Evolutionary conservation across 2,888 invertebrate species (phyloP).

Genomic region (Lysandra bellargus): DNA sequence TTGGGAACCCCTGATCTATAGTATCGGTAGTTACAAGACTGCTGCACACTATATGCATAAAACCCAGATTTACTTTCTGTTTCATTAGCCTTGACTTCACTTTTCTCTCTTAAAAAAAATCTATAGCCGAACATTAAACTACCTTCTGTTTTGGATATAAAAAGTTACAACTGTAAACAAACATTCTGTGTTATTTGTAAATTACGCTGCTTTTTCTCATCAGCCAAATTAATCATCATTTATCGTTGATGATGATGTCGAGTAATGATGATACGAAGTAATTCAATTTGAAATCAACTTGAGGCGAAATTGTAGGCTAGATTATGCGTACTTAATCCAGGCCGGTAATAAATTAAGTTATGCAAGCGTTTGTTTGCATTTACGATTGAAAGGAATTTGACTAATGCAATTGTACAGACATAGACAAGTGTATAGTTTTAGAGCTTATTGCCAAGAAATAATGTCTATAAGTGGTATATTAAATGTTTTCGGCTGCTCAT

Average conservation of each 20-base stretch:
- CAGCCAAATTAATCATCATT: slow-evolving; percentile 1
- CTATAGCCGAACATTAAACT: too few species aligned
- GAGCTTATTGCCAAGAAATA: too few species aligned
- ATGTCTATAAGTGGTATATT: too few species aligned
- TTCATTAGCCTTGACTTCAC: too few species aligned
- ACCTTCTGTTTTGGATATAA: too few species aligned
- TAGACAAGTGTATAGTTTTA: not conserved
- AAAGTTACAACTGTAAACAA: too few species aligned
- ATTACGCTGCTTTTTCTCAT: not conserved
- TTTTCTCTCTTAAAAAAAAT: too few species aligned
- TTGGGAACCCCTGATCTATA: too few species aligned
- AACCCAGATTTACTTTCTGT: too few species aligned
- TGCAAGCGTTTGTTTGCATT: slow-evolving; percentile 14
- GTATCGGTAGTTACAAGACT: too few species aligned
- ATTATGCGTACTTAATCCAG: not conserved
- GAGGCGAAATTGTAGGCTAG: not conserved
- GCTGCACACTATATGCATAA: too few species aligned
- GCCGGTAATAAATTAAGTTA: not conserved
- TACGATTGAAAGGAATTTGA: slow-evolving; percentile 4
- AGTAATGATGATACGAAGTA: not conserved
- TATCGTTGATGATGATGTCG: not conserved
- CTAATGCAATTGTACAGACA: not conserved
- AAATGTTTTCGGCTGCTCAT: too few species aligned
- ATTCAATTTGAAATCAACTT: slow-evolving; percentile 4
- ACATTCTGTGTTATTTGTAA: not conserved